Evolutionary conservation across 2,888 invertebrate genomes (phyloP), one percentile per base, ranked within the genome.

Genomic region (Anodontia alba): DNA sequence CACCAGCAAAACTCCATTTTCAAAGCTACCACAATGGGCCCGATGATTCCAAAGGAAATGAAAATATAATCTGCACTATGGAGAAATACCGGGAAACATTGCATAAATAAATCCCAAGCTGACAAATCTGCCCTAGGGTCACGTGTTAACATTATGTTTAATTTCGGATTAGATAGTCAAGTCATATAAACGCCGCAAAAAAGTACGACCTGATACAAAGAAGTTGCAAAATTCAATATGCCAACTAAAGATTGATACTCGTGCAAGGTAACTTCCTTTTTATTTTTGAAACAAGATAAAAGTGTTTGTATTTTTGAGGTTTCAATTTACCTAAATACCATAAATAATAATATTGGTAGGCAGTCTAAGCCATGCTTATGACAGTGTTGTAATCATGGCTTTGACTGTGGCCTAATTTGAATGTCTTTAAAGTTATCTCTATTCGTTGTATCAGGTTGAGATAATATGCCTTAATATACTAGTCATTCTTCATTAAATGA

Each of bases 211-310:
- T 8, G 67, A 67, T 20, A 46, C 29, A 20, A 73, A 7, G 8
- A 2, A 42, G 54, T 51, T 1, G 73, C 73, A 73, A 73, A 73
- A 31, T 73, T 62, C 42, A 73, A 36, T 49, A 75, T 46, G 15
- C 62, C 62, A 31, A 76, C 33, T 1, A 76, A 29, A 5, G 76
- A 76, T 29, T 79, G 78, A 15, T 74, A 20, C 46, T 70, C 62
- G 10, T 33, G 36, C 8, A 78, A 42, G 1, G 23, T 70, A 0
- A 73, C 54, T 26, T 80, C 76, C 26, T 57, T 71, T 20, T 42
- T 12, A 66, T 7, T 33, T 26, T 5, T 29, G 31, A 8, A 66
- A 26, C 66, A 17, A 66, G 7, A 20, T 20, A 3, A 7, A 12
- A 20, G 23, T 36, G 10, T 66, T 66, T 8, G 12, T 36, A 5